Evolutionary conservation across 2,888 invertebrate species (phyloP).

Genomic region (Zaprionus lineosus): DNA sequence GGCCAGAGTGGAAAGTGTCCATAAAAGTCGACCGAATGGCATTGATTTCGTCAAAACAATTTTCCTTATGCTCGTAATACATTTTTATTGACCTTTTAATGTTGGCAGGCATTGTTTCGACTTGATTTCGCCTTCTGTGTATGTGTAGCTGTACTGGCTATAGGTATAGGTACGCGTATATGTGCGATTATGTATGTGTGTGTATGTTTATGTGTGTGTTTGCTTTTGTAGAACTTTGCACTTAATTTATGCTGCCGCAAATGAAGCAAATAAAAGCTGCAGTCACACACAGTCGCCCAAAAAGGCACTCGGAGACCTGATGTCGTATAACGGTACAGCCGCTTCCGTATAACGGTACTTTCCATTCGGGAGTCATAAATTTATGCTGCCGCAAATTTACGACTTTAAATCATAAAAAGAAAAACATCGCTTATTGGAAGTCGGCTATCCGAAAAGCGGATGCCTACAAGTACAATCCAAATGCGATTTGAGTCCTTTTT

Average conservation of each 20-base stretch:
- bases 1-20: constrained; percentile 35
- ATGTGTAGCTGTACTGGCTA: background rate
- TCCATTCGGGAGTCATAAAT: constrained; percentile 72
- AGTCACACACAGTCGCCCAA: constrained; percentile 20
- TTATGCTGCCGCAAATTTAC: constrained; percentile 67
- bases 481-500: constrained; percentile 15
- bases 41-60: constrained; percentile 60
- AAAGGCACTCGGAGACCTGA: background rate
- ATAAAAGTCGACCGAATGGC: constrained; percentile 39
- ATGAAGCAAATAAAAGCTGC: constrained; percentile 68
- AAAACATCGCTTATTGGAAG: constrained; percentile 57
- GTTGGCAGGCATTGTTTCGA: constrained; percentile 49
- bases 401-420: constrained; percentile 74
- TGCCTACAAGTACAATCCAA: constrained; percentile 2
- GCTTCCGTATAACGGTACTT: constrained; percentile 48
- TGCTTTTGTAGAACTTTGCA: constrained; percentile 61
- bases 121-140: background rate
- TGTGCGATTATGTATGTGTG: too few species aligned
- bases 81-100: constrained; percentile 65
- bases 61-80: constrained; percentile 56
- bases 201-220: constrained; percentile 35
- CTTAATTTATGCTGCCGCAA: constrained; percentile 73
- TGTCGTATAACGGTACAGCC: constrained; percentile 22
- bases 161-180: background rate
- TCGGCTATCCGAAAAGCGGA: constrained; percentile 35